Base-by-base conservation (phyloP, 1,140 invertebrate species). In the Ganaspis sp. region DNA sequence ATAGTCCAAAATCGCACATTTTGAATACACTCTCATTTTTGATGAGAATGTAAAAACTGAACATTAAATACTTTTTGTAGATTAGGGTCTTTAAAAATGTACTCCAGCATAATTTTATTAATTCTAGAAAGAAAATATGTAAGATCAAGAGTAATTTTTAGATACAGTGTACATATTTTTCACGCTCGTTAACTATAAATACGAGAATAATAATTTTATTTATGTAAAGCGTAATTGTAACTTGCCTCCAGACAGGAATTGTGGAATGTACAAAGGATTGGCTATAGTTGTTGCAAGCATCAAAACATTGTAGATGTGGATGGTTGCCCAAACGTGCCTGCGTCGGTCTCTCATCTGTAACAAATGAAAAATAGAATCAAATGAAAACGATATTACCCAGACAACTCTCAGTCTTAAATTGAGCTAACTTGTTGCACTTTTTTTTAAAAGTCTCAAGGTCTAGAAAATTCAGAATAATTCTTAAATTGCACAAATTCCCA, bases 271-370 rank as follows among this genome's bases (percentile, higher is more conserved):
- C 54, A 91, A 84, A 40, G 90, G 90, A 58, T 79, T 86, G 70
- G 84, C 86, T n/a, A 81, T 70, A 15, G 80, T 81, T 34, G 77
- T 70, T 26, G 77, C 76, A 17, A 79, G 74, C 53, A 90, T 73
- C 69, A 89, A 72, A 54, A 87, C 76, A 42, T 84, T 87, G 75
- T 81, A 80, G 58, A 90, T 72, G 69, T 88, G 77, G 53, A 87
- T 45, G 69, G 80, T n/a, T 69, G 82, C 69, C 85, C 84, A 85
- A 42, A 81, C 54, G 49, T 79, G 78, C 74, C 81, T 83, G 19
- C 80, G 73, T 75, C 81, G 83, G 69, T 83, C 80, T 80, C 83
- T 88, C 89, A 90, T 91, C 89, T 91, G 85, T 23, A 90, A 89
- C 42, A 75, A 54, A 71, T 75, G 76, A 70, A 79, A 82, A 84